Base-by-base conservation (phyloP, 2,113 vertebrate species). In the Leptobrachium ailaonicum region DNA sequence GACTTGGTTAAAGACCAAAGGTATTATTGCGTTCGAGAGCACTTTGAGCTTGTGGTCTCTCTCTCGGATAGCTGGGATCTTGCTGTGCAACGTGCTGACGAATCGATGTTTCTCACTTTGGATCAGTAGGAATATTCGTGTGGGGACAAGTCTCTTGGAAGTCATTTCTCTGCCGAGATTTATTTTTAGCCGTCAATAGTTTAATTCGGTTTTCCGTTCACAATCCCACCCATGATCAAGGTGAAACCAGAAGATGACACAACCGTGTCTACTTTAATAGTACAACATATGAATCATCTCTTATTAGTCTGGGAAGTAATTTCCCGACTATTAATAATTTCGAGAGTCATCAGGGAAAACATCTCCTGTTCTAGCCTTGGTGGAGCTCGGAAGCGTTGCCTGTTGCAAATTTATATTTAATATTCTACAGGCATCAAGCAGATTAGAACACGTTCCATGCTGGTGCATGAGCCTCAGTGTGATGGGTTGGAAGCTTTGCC, bases 231-330 rank as follows among this genome's bases (percentile, higher is more conserved):
- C 70, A 40, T 66, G 58, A 53, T 20, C 2, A 41, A 42, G 60
- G 71, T 66, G 72, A 71, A 80, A 67, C 71, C 8, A 45, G 72
- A 73, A 44, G 60, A 80, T 67, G 77, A 80, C 58, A 79, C 77
- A 80, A n/a, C 10, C 62, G 11, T 56, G 71, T 80, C 69, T 73
- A 64, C 62, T 66, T 80, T 66, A 58, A 73, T 73, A 73, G 77
- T 13, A 67, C 66, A 67, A 67, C 20, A 20, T 32, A 32, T 80
- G 71, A 80, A n/a, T 80, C 77, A 80, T 66, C 3, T 4, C 40
- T 53, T 56, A 66, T 67, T 66, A 80, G 77, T 80, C 62, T 80
- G 71, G 70, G 73, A 73, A 43, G 40, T 79, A 32, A 12, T 11
- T 14, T 71, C 77, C 7, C 13, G 1, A 50, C 47, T 45, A 64